Evolutionary conservation across 1,140 invertebrate species (phyloP).

Genomic region (Harpegnathos saltator): DNA sequence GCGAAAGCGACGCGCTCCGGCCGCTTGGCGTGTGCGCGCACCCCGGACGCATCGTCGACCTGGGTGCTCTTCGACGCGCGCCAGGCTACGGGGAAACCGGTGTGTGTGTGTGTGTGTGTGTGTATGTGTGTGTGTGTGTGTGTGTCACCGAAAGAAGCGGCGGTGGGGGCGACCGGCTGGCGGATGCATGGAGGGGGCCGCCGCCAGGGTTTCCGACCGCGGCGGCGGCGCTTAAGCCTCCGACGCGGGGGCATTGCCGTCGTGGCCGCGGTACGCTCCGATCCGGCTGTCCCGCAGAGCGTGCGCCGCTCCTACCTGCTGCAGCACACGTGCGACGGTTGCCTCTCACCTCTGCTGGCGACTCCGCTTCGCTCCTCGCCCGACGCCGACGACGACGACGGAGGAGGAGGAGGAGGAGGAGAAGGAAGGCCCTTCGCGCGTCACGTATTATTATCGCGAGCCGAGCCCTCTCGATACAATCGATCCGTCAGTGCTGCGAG

Average conservation of each 20-base stretch:
- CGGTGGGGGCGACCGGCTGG: slow-evolving; percentile 69
- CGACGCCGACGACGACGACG: too few species aligned
- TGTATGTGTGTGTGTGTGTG: slow-evolving; percentile 52
- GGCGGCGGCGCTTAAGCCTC: slow-evolving; percentile 77
- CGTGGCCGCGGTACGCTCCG: slow-evolving; percentile 79
- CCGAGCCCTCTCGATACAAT: neutral
- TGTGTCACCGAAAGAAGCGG: slow-evolving; percentile 72
- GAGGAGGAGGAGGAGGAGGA: too few species aligned
- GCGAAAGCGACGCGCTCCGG: slow-evolving; percentile 21
- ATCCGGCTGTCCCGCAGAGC: slow-evolving; percentile 66
- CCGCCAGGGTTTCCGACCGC: slow-evolving; percentile 75
- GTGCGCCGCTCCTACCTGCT: slow-evolving; percentile 12
- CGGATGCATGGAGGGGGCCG: slow-evolving; percentile 58
- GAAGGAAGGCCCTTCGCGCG: neutral
- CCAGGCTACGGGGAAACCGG: slow-evolving; percentile 58
- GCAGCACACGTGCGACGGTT: slow-evolving; percentile 44
- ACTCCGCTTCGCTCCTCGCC: too few species aligned
- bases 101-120: slow-evolving; percentile 65
- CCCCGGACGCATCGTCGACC: slow-evolving; percentile 27
- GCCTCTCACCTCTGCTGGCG: neutral
- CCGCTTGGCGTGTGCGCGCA: neutral
- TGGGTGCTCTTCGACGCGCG: slow-evolving; percentile 19
- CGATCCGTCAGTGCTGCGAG: neutral
- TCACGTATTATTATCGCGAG: neutral
- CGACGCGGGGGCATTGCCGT: slow-evolving; percentile 82